phyloP scores from a whole-genome alignment of 2,797 vertebrate genomes.

The Acrossocheilus fasciatus region DNA sequence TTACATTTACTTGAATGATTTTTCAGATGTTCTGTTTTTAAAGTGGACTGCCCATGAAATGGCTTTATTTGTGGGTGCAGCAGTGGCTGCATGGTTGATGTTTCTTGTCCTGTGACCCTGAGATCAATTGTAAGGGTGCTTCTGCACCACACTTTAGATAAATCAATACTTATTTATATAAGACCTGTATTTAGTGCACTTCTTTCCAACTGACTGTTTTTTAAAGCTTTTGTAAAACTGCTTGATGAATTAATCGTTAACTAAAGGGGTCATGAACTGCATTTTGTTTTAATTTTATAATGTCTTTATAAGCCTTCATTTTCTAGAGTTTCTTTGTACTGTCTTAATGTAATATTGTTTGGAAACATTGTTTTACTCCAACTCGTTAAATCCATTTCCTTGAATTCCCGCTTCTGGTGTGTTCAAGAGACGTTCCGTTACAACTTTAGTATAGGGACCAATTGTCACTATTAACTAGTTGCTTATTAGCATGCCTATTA shows the following conservation, averaged over 20 bases:
- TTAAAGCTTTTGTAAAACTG: constrained; percentile 4
- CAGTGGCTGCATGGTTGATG: background rate
- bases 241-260: background rate
- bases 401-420: too few relatives aligned
- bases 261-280: background rate
- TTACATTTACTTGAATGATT: constrained; percentile 14
- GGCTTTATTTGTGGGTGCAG: background rate
- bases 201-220: background rate
- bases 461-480: too few relatives aligned
- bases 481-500: too few relatives aligned
- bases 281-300: background rate
- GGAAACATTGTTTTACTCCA: too few relatives aligned
- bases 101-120: background rate
- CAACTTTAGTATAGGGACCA: too few relatives aligned
- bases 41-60: background rate
- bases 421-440: too few relatives aligned
- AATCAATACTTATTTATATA: constrained; percentile 14
- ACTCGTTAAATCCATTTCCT: too few relatives aligned
- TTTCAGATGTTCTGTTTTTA: constrained; percentile 5
- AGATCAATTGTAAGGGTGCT: constrained; percentile 1
- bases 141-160: background rate
- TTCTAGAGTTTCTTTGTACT: too few relatives aligned
- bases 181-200: background rate
- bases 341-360: too few relatives aligned
- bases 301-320: background rate